phyloP scores from a whole-genome alignment of 1,140 invertebrate species.

The Zophobas atratus region DNA sequence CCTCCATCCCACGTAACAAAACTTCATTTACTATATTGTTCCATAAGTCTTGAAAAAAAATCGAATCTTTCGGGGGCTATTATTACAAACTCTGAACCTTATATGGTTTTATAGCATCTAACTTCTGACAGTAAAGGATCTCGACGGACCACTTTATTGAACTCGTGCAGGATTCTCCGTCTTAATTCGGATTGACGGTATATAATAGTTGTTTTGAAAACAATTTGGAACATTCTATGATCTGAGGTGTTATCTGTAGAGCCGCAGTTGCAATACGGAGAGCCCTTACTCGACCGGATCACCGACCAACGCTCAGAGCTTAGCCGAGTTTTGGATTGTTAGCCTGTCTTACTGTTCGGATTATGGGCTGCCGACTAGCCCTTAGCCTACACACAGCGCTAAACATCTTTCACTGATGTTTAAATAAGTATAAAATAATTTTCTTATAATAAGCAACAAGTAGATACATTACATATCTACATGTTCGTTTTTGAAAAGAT shows the following conservation, averaged over 20 bases:
- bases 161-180: conserved; percentile 33
- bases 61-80: conserved; percentile 44
- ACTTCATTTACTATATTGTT: conserved; percentile 34
- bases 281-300: conserved; percentile 37
- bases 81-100: conserved; percentile 37
- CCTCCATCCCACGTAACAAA: conserved; percentile 7
- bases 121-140: conserved; percentile 44
- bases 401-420: neutral
- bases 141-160: conserved; percentile 42
- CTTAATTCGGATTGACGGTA: conserved; percentile 47
- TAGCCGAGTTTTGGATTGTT: conserved; percentile 48
- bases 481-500: too few relatives aligned
- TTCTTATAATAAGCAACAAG: too few relatives aligned
- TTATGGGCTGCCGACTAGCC: conserved; percentile 21
- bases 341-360: conserved; percentile 36
- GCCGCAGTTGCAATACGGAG: conserved; percentile 26
- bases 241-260: conserved; percentile 46
- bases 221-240: conserved; percentile 43
- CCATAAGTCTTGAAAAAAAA: conserved; percentile 26
- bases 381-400: neutral
- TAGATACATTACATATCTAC: too few relatives aligned
- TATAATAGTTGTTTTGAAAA: conserved; percentile 48
- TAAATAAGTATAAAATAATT: neutral
- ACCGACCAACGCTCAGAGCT: conserved; percentile 40
- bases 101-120: conserved; percentile 44